A percentile compares a stretch with the other conserved stretches of the same genome.
Conservation (phyloP, 2,888 invertebrate species). For the Muschampia staudingeri region DNA sequence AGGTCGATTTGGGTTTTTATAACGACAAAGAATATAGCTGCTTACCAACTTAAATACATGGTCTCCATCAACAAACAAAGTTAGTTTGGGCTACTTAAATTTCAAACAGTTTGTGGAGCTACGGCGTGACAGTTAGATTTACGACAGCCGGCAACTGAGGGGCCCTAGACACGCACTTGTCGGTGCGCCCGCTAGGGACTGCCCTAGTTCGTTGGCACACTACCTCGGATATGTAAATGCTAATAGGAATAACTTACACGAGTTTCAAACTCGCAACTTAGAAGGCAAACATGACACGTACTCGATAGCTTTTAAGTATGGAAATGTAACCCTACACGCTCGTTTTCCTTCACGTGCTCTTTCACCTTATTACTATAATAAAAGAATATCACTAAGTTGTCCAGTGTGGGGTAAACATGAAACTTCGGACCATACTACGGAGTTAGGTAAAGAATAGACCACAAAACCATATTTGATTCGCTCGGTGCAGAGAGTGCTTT, state of each 20-base stretch:
- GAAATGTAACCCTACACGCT: too few species aligned
- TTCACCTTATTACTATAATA: too few species aligned
- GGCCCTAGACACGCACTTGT: conserved; percentile 38
- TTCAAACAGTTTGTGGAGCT: conserved; percentile 32
- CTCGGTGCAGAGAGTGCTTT: not conserved
- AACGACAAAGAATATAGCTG: not conserved
- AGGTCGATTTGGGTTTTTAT: not conserved
- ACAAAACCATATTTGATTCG: not conserved
- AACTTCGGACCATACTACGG: too few species aligned
- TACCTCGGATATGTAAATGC: conserved; percentile 38
- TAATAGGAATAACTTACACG: conserved; percentile 34
- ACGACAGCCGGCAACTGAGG: conserved; percentile 27
- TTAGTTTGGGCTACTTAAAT: conserved; percentile 31
- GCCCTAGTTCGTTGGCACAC: conserved; percentile 35
- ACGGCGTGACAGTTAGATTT: conserved; percentile 45
- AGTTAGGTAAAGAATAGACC: too few species aligned
- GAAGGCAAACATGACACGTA: not conserved
- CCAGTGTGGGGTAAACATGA: too few species aligned
- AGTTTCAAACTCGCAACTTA: not conserved
- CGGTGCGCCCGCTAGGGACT: conserved; percentile 23
- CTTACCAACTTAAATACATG: not conserved
- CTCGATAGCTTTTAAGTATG: too few species aligned
- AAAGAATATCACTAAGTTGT: too few species aligned
- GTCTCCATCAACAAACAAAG: not conserved
- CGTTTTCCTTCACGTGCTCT: too few species aligned